Percentiles rank a stretch among this genome's conserved stretches.
These are phyloP conservation scores for Rotaria macrura DNA, from an alignment of 2,888 invertebrate genomes.

Conservation along the genomic window DNA sequence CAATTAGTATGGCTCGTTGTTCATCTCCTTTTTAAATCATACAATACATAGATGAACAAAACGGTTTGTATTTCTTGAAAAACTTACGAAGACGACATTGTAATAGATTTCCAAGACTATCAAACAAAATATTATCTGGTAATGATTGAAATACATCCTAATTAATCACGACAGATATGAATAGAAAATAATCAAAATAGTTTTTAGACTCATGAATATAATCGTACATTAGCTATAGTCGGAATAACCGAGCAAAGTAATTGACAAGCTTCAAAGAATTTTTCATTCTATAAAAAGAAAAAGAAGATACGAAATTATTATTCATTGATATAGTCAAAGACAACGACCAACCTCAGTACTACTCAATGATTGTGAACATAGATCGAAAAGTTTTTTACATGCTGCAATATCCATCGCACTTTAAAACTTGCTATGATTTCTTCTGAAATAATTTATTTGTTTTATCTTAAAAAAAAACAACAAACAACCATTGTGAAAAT, in stretches of 20 bases:
- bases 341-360: neutral
- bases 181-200: neutral
- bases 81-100: slow-evolving; percentile 9
- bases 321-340: neutral
- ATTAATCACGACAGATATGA: neutral
- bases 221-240: neutral
- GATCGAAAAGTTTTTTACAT: neutral
- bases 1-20: slow-evolving; percentile 5
- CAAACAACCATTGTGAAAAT: neutral
- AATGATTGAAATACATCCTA: neutral
- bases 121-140: neutral
- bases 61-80: neutral
- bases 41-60: neutral
- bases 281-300: slow-evolving; percentile 11
- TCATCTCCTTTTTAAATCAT: neutral
- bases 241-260: slow-evolving; percentile 3
- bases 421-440: neutral
- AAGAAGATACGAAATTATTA: no score
- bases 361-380: neutral
- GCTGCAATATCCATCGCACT: neutral
- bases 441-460: neutral
- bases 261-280: neutral
- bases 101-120: neutral
- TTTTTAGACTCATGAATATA: neutral
- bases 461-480: neutral